Conservation (phyloP, 2,888 invertebrate species). For the Drosophila barbarae region DNA sequence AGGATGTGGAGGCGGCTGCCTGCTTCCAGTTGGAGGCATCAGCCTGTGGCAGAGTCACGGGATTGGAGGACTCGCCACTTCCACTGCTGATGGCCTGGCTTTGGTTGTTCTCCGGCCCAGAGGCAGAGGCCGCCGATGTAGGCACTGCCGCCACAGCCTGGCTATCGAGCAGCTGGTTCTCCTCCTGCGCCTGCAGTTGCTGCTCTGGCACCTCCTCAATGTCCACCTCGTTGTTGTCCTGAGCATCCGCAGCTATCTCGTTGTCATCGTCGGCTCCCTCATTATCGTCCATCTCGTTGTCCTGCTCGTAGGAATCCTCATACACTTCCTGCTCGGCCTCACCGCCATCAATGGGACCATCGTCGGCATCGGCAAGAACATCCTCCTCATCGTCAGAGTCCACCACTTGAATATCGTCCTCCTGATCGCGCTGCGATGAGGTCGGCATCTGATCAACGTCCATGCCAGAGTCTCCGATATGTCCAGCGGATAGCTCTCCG, state of each 20-base stretch:
- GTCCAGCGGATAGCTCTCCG: slow-evolving; percentile 77
- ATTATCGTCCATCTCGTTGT: slow-evolving; percentile 82
- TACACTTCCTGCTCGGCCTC: slow-evolving; percentile 83
- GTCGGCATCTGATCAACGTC: slow-evolving; percentile 91
- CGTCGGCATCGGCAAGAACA: slow-evolving; percentile 81
- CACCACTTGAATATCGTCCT: slow-evolving; percentile 89
- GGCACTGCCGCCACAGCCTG: slow-evolving; percentile 36
- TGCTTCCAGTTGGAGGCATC: slow-evolving; percentile 74
- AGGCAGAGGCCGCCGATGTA: slow-evolving; percentile 46
- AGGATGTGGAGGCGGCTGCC: slow-evolving; percentile 69
- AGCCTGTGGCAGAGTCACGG: slow-evolving; percentile 48
- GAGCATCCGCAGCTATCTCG: slow-evolving; percentile 78
- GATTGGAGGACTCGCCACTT: slow-evolving; percentile 83
- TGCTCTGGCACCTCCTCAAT: slow-evolving; percentile 84
- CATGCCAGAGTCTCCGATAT: slow-evolving; percentile 83
- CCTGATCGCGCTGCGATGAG: slow-evolving; percentile 91
- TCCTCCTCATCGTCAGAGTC: slow-evolving; percentile 85
- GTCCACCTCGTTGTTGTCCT: slow-evolving; percentile 84
- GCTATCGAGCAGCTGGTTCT: slow-evolving; percentile 51
- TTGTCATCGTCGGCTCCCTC: slow-evolving; percentile 81
- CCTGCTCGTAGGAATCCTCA: slow-evolving; percentile 81
- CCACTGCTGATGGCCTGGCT: slow-evolving; percentile 90
- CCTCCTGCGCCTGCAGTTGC: slow-evolving; percentile 81
- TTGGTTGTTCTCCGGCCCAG: slow-evolving; percentile 80
- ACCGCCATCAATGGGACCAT: slow-evolving; percentile 78